Evolutionary conservation across 2,888 invertebrate species (phyloP), one percentile per base, ranked within the genome.

Genomic region (Drosophila setosimentum): DNA sequence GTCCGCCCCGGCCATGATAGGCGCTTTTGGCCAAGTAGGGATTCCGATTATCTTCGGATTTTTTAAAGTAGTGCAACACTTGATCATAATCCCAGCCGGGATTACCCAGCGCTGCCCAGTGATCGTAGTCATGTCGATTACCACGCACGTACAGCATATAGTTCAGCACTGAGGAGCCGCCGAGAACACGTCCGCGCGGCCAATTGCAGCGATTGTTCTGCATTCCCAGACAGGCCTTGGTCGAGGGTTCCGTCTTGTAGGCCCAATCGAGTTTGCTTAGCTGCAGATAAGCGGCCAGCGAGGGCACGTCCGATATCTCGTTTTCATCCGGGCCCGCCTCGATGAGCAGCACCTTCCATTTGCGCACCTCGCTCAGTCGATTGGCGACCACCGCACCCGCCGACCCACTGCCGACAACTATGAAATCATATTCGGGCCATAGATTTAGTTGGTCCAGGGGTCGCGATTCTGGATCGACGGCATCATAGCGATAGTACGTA

Each of bases 101-200:
- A 87, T 98, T 98, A 0, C 98, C 98, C 76, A 96, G 93, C 1
- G 95, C 94, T 84, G 97, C 97, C 98, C 99, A 99, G 53, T 95
- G 95, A 91, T 98, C 97, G 92, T 97, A 99, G 92, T 99, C 99
- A 82, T 95, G 94, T 65, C 94, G 94, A 91, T 96, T 97, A 13
- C 98, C 98, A 74, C 98, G 94, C 0, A 98, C 97, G 92, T 98
- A 98, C 4, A 98, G 94, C 98, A 98, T 98, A 92, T 97, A 97
- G 91, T 98, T 98, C 0, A 98, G 94, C 0, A 97, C 96, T 80
- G 97, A 96, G 1, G 96, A 96, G 0, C 98, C 98, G 3, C 98
- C 98, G 0, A 98, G 94, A 2, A 98, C 97, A 93, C 97, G 97
- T 27, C 97, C 97, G 55, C 98, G 94, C 0, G 97, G 97, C 97